Conservation (phyloP, 2,888 invertebrate species). For the Pomacea canaliculata region DNA sequence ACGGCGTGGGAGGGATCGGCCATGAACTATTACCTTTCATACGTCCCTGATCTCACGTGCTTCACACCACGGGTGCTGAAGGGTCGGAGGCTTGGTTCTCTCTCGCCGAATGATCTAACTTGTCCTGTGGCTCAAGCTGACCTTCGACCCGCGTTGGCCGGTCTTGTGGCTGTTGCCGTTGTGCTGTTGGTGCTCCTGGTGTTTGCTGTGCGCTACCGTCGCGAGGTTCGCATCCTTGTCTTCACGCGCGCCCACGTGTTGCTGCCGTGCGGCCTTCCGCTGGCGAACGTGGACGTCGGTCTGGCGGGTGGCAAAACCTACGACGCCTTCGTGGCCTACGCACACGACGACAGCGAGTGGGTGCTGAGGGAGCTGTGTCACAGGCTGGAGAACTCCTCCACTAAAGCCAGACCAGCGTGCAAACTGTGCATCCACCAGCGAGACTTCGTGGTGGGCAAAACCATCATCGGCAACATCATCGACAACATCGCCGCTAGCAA, state of each 20-base stretch:
- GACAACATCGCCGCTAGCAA: constrained; percentile 89
- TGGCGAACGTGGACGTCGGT: background rate
- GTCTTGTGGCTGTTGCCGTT: constrained; percentile 23
- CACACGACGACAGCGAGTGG: constrained; percentile 88
- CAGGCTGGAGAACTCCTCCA: constrained; percentile 77
- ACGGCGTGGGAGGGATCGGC: background rate
- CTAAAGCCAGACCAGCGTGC: constrained; percentile 25
- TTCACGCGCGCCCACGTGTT: constrained; percentile 57
- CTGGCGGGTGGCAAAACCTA: constrained; percentile 69
- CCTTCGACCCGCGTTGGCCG: constrained; percentile 1
- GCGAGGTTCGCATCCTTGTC: constrained; percentile 42
- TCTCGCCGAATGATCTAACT: constrained; percentile 25
- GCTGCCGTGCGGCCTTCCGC: constrained; percentile 44
- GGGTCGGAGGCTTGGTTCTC: constrained; percentile 5
- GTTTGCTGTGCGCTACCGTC: constrained; percentile 19
- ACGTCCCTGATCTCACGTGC: background rate
- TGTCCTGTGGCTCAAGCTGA: constrained; percentile 20
- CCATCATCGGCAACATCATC: constrained; percentile 87
- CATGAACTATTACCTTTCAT: background rate
- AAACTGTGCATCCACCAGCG: constrained; percentile 55
- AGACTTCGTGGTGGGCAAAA: constrained; percentile 55
- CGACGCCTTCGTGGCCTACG: constrained; percentile 91
- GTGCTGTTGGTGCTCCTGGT: constrained; percentile 22
- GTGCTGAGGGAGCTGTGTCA: constrained; percentile 86
- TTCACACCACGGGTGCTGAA: background rate